Evolutionary conservation across 2,113 vertebrate genomes (phyloP).

Genomic region (Corythoichthys haematopterus): DNA sequence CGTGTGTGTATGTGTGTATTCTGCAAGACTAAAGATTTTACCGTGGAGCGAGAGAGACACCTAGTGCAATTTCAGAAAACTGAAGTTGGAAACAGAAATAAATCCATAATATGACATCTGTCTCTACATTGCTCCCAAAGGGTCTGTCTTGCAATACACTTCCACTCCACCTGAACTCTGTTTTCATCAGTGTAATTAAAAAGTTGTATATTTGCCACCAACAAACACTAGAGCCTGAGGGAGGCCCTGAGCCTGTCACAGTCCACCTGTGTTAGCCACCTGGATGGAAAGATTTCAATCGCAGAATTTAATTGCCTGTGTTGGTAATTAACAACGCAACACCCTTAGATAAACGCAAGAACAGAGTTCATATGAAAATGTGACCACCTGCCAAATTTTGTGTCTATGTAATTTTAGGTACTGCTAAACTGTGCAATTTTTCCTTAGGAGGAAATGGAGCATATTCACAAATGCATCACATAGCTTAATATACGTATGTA

Average conservation of each 20-base stretch:
- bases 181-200: constrained; percentile 36
- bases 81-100: neutral
- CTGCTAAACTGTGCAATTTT: neutral
- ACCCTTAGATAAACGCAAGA: constrained; percentile 9
- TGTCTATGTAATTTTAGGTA: neutral
- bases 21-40: constrained; percentile 31
- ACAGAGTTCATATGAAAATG: neutral
- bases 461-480: constrained; percentile 7
- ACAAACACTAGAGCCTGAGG: neutral
- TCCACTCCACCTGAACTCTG: constrained; percentile 22
- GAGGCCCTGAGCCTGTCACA: constrained; percentile 28
- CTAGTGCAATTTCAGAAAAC: constrained; percentile 51
- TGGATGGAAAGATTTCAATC: constrained; percentile 12
- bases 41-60: constrained; percentile 76
- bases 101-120: neutral
- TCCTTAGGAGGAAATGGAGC: neutral
- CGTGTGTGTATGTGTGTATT: neutral
- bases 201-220: constrained; percentile 32
- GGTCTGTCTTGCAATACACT: constrained; percentile 21
- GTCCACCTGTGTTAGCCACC: constrained; percentile 35
- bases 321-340: constrained; percentile 25
- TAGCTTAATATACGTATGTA: constrained; percentile 21
- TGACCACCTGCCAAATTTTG: neutral
- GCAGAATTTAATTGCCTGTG: neutral
- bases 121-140: neutral